These are phyloP conservation scores for Patagioenas fasciata DNA, from an alignment of 2,113 vertebrate species.

Conservation along the genomic window DNA sequence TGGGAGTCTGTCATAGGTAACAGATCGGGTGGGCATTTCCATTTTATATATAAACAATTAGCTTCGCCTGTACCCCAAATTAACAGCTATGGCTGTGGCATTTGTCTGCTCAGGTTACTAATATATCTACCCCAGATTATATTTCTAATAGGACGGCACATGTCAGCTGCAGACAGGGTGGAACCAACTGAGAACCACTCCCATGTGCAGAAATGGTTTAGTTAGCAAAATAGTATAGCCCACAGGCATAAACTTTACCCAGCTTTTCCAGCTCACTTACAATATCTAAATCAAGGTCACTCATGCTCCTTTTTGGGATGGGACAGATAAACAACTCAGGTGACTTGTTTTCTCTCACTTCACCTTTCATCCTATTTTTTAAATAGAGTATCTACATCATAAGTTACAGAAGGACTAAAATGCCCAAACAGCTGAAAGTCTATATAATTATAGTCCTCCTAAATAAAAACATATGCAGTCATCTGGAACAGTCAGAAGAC, in stretches of 20 bases:
- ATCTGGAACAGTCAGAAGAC: slow-evolving; percentile 18
- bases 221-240: background rate
- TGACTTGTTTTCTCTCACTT: background rate
- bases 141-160: slow-evolving; percentile 7
- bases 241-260: background rate
- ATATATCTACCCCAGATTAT: slow-evolving; percentile 8
- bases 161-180: background rate
- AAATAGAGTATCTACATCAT: background rate
- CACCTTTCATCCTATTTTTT: background rate
- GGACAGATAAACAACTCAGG: background rate
- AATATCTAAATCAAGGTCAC: background rate
- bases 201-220: background rate
- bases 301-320: background rate
- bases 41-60: slow-evolving; percentile 16
- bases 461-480: slow-evolving; percentile 57
- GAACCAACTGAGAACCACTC: slow-evolving; percentile 23
- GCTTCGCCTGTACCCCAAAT: background rate
- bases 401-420: slow-evolving; percentile 33
- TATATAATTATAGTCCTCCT: slow-evolving; percentile 35
- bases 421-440: slow-evolving; percentile 36
- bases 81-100: background rate
- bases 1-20: background rate
- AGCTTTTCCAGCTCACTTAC: background rate
- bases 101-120: slow-evolving; percentile 7
- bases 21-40: background rate